phyloP scores from a whole-genome alignment of 2,888 invertebrate species.

The Dioctria rufipes region DNA sequence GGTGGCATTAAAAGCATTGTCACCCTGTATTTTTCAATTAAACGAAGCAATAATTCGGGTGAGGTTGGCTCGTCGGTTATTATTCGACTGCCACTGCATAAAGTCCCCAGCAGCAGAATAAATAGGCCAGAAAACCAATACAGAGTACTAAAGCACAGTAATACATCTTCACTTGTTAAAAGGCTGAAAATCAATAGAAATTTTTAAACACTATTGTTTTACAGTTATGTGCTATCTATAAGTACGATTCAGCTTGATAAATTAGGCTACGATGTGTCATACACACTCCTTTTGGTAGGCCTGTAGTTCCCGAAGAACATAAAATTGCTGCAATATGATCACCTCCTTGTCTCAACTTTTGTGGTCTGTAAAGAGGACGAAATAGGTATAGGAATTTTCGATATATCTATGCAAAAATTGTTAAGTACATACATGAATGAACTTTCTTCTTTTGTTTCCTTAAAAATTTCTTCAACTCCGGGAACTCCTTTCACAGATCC shows the following conservation, averaged over 20 bases:
- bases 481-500: slow-evolving; percentile 62
- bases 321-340: slow-evolving; percentile 62
- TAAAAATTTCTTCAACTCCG: slow-evolving; percentile 62
- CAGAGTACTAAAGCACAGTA: slow-evolving; percentile 58
- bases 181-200: no score
- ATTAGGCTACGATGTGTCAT: slow-evolving; percentile 62
- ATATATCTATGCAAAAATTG: not conserved
- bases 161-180: slow-evolving; percentile 61
- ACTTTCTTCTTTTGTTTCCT: slow-evolving; percentile 57
- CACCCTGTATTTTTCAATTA: slow-evolving; percentile 66
- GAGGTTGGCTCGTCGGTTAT: slow-evolving; percentile 65
- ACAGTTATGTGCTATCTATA: no score
- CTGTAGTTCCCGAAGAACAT: slow-evolving; percentile 68
- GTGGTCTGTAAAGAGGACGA: slow-evolving; percentile 19
- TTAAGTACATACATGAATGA: slow-evolving; percentile 53
- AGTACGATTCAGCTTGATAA: slow-evolving; percentile 45
- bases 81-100: slow-evolving; percentile 65
- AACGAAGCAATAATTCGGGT: slow-evolving; percentile 64
- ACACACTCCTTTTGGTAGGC: slow-evolving; percentile 66
- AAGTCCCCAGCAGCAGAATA: slow-evolving; percentile 63
- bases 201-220: no score
- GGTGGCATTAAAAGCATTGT: slow-evolving; percentile 64
- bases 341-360: slow-evolving; percentile 37
- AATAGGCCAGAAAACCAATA: slow-evolving; percentile 58
- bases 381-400: no score